Evolutionary conservation across 2,113 vertebrate genomes (phyloP).

Genomic region (Calyptommatus sinebrachiatus): DNA sequence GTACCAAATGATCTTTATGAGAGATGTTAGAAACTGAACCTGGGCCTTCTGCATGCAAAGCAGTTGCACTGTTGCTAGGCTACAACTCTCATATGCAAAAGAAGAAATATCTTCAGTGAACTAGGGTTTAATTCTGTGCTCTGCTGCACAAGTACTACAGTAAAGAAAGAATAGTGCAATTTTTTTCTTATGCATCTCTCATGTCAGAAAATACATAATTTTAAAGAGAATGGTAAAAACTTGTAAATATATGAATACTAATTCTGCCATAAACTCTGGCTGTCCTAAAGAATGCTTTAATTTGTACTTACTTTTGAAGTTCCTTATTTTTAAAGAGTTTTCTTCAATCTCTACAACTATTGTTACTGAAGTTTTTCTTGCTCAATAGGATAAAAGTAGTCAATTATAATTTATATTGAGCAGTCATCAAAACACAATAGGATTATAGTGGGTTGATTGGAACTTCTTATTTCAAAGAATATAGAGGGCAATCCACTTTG

Average conservation of each 20-base stretch:
- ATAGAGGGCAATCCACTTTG: background rate
- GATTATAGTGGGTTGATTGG: background rate
- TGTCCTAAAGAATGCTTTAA: background rate
- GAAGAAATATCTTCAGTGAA: background rate
- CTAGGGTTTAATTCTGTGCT: background rate
- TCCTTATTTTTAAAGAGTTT: background rate
- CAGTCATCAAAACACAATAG: background rate
- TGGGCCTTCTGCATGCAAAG: too few species aligned
- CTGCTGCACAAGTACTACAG: background rate
- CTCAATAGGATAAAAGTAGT: background rate
- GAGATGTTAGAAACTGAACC: too few species aligned
- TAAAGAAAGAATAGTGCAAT: constrained; percentile 7
- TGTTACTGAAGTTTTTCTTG: background rate
- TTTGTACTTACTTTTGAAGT: background rate
- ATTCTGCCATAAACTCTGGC: too few species aligned
- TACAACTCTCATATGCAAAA: background rate
- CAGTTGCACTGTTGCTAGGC: too few species aligned
- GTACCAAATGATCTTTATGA: too few species aligned
- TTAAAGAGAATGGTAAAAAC: background rate
- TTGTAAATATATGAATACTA: background rate
- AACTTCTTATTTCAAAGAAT: background rate
- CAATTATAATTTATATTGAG: background rate
- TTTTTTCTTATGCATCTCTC: background rate
- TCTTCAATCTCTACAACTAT: background rate
- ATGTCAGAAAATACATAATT: constrained; percentile 1